Evolutionary conservation across 2,797 vertebrate species (phyloP).

Genomic region (Tenualosa thibaudeaui): DNA sequence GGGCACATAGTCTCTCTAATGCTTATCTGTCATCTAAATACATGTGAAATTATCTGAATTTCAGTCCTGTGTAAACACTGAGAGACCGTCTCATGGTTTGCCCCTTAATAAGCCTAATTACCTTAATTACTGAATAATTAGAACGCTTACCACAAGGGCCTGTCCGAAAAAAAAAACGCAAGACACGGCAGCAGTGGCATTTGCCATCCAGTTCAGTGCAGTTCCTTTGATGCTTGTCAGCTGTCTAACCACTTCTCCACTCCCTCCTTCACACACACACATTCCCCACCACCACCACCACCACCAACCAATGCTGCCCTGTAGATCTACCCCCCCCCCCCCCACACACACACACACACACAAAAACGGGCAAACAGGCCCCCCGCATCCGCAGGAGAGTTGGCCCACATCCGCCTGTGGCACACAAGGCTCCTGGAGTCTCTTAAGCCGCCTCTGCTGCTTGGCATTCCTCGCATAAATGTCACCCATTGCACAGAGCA

Average conservation of each 20-base stretch:
- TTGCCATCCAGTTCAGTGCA: conserved; percentile 47
- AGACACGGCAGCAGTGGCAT: conserved; percentile 27
- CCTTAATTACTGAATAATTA: background rate
- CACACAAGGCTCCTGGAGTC: conserved; percentile 22
- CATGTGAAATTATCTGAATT: background rate
- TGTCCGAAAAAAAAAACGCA: background rate
- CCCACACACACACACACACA: background rate
- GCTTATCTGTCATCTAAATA: background rate
- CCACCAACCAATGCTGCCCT: conserved; percentile 27
- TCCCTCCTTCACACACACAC: background rate
- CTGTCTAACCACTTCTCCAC: conserved; percentile 40
- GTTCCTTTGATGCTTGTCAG: conserved; percentile 62
- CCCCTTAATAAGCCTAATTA: background rate
- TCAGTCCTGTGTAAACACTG: background rate
- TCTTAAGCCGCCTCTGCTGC: conserved; percentile 36
- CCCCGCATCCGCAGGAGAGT: conserved; percentile 3
- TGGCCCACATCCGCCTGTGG: background rate
- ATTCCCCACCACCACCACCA: conserved; percentile 11
- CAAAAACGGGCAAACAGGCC: background rate
- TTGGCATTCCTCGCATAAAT: conserved; percentile 59
- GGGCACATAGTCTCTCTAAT: background rate
- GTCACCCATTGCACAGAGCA: conserved; percentile 53
- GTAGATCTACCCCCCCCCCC: conserved; percentile 10
- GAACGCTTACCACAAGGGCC: background rate
- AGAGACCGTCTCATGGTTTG: background rate